Base-by-base conservation (phyloP, 2,797 vertebrate genomes). In the Melanotaenia trifasciata region DNA sequence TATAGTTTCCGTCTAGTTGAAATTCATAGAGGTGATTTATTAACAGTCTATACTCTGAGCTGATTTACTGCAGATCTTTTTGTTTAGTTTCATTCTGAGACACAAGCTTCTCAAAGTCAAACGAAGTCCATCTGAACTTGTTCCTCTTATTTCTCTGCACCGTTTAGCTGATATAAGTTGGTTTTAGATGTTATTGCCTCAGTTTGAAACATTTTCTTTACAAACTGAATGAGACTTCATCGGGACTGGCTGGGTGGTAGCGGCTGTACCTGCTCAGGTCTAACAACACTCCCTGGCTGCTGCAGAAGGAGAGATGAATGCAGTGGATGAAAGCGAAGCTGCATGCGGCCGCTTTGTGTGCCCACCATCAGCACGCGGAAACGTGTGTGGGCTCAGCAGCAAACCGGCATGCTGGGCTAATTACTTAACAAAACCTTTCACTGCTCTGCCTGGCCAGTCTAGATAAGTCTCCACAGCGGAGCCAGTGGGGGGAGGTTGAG, bases 351-450 rank as follows among this genome's bases (percentile, higher is more conserved):
- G 28, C 73, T 18, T 68, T 56, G 70, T 68, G 9, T 38, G 74
- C 64, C 64, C 38, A 47, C 36, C 72, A 40, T 76, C 58, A 43
- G 32, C n/a, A 8, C 33, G 26, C 33, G 22, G 4, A 30, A 30
- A 30, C 32, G n/a, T 45, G 20, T 51, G 74, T n/a, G 73, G 38
- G 79, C 69, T 61, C 74, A 26, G 78, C 73, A 64, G 68, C 45
- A 53, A 62, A 72, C 30, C 63, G 50, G 63, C 78, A 47, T 83
- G 67, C 85, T 70, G 84, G 64, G 70, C 87, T 92, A 92, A 93
- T 94, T 94, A 92, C 87, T 94, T 83, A 92, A 91, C 67, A 68
- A 80, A 91, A 90, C 85, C 87, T 90, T 88, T 85, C 40, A 83
- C 83, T 50, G 76, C 90, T 91, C 76, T 83, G 93, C 91, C 92